These are phyloP conservation scores for Omphaloscelis lunosa DNA, from an alignment of 2,888 invertebrate species.

Conservation along the genomic window DNA sequence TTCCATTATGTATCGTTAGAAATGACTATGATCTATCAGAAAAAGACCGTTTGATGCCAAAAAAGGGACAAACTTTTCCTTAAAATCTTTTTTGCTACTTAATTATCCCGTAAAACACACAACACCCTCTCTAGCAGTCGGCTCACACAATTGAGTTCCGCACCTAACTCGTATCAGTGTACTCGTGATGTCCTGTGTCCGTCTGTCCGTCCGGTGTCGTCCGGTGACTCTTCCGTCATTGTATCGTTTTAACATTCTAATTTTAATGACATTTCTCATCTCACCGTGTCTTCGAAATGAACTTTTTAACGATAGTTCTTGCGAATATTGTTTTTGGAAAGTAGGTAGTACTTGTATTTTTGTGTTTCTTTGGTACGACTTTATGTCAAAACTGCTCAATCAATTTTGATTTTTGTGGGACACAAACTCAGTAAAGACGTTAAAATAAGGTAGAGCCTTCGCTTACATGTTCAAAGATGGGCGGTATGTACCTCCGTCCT, in stretches of 20 bases:
- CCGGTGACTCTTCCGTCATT: constrained; percentile 52
- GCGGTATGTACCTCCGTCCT: too few species aligned
- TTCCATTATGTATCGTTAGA: too few species aligned
- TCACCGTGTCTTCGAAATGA: neutral
- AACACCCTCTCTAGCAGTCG: neutral
- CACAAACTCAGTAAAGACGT: neutral
- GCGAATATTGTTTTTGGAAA: too few species aligned
- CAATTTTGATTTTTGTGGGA: neutral
- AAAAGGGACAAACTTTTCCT: neutral
- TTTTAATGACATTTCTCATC: constrained; percentile 43
- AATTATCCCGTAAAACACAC: constrained; percentile 10
- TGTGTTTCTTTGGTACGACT: too few species aligned
- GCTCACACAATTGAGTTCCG: constrained; percentile 43
- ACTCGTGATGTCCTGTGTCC: constrained; percentile 70
- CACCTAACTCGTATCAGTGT: constrained; percentile 64
- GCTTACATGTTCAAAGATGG: too few species aligned
- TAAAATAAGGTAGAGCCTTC: too few species aligned
- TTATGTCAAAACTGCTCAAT: neutral
- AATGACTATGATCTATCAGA: too few species aligned
- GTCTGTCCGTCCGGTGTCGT: constrained; percentile 60
- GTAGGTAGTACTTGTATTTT: too few species aligned
- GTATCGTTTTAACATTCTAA: constrained; percentile 50
- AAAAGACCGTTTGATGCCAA: too few species aligned
- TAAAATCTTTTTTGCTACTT: neutral
- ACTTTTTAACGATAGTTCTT: too few species aligned